These are phyloP conservation scores for Melospiza georgiana DNA, from an alignment of 2,113 vertebrate species.

Conservation along the genomic window DNA sequence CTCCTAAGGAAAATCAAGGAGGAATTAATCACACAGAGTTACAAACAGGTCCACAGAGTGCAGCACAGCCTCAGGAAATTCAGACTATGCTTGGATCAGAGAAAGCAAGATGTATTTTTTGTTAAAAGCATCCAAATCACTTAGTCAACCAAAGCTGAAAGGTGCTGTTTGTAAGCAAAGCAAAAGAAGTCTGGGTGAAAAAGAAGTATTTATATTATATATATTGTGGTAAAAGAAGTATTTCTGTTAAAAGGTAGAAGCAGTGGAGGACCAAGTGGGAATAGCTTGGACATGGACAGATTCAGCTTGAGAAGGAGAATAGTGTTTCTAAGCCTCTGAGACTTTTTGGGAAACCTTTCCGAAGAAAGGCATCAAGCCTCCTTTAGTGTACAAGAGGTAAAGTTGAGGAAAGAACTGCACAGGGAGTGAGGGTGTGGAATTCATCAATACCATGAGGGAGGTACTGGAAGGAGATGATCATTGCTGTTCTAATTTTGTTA, in stretches of 20 bases:
- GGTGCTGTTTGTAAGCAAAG: not conserved
- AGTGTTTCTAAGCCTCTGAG: not conserved
- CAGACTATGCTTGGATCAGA: not conserved
- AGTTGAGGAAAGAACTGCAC: not conserved
- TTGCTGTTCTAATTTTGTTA: not conserved
- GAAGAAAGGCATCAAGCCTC: not conserved
- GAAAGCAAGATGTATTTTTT: not conserved
- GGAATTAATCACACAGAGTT: not conserved
- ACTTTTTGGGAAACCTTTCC: not conserved
- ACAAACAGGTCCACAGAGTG: not conserved
- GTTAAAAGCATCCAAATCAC: not conserved
- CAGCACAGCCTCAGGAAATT: not conserved
- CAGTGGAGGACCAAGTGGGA: not conserved
- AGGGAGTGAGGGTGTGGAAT: not conserved
- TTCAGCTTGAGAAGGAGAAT: not conserved
- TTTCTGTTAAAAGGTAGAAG: not conserved
- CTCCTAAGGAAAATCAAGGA: not conserved
- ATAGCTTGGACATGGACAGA: not conserved
- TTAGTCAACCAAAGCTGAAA: not conserved
- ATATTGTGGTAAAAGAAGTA: not conserved
- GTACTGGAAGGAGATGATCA: not conserved
- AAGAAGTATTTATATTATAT: not conserved
- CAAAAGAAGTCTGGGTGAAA: not conserved
- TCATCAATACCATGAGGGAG: not conserved
- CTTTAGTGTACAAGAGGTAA: not conserved